phyloP scores from a whole-genome alignment of 2,797 vertebrate genomes.

The Crenichthys baileyi region DNA sequence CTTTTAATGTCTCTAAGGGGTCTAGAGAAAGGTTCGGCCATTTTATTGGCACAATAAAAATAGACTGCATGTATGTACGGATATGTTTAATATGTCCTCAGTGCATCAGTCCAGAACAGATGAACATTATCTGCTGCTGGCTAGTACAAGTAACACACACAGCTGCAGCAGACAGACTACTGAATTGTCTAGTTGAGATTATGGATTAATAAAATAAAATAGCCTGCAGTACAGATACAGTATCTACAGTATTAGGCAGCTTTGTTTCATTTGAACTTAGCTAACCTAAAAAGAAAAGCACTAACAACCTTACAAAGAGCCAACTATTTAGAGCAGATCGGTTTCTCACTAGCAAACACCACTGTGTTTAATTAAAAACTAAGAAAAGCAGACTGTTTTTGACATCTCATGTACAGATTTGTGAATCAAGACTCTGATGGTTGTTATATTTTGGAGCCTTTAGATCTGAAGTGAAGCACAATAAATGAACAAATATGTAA shows the following conservation, averaged over 20 bases:
- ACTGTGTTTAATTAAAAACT: not conserved
- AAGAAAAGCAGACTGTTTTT: not conserved
- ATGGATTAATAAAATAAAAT: too few relatives aligned
- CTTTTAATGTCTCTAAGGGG: not conserved
- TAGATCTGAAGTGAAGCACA: not conserved
- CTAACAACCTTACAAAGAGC: too few relatives aligned
- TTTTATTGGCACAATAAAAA: not conserved
- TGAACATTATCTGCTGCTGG: not conserved
- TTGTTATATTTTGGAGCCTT: not conserved
- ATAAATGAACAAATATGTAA: conserved; percentile 3
- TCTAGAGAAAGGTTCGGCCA: not conserved
- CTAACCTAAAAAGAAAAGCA: too few relatives aligned
- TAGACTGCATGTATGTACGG: not conserved
- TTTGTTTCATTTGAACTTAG: too few relatives aligned
- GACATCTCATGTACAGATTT: not conserved
- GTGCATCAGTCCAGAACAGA: not conserved
- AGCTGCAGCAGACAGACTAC: too few relatives aligned
- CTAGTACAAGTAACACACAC: too few relatives aligned
- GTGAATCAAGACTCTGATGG: not conserved
- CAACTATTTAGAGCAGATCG: too few relatives aligned
- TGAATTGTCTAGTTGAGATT: too few relatives aligned
- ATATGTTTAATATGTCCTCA: not conserved
- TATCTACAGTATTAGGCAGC: too few relatives aligned
- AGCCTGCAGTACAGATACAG: too few relatives aligned
- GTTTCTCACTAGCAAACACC: too few relatives aligned